Evolutionary conservation across 1,140 invertebrate genomes (phyloP).

Genomic region (Hermetia illucens): DNA sequence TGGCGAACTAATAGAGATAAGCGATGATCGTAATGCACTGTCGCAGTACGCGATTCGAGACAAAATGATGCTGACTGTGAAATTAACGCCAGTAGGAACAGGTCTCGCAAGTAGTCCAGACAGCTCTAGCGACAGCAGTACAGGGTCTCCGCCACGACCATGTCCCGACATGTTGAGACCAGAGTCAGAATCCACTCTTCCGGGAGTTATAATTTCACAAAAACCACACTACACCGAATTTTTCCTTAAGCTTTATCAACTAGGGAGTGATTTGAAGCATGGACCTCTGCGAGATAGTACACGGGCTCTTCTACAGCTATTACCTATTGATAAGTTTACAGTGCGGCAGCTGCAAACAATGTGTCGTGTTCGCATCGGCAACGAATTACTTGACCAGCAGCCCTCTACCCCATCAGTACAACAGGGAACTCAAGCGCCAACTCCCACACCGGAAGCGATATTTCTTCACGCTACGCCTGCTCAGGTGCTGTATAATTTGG

Average conservation of each 20-base stretch:
- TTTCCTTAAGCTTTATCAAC: slow-evolving; percentile 79
- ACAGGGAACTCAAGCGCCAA: slow-evolving; percentile 12
- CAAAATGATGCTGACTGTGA: slow-evolving; percentile 85
- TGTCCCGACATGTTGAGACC: slow-evolving; percentile 46
- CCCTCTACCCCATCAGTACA: slow-evolving; percentile 14
- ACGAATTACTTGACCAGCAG: slow-evolving; percentile 26
- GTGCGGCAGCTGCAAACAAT: slow-evolving; percentile 47
- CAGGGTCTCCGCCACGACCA: slow-evolving; percentile 64
- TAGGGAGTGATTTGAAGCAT: slow-evolving; percentile 70
- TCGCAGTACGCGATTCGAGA: slow-evolving; percentile 77
- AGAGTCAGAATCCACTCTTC: slow-evolving; percentile 76
- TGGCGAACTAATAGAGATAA: slow-evolving; percentile 72
- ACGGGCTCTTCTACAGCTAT: slow-evolving; percentile 70
- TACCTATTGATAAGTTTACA: slow-evolving; percentile 73
- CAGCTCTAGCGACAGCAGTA: slow-evolving; percentile 36
- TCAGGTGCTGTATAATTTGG: slow-evolving; percentile 56
- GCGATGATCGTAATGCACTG: slow-evolving; percentile 78
- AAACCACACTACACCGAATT: slow-evolving; percentile 71
- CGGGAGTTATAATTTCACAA: slow-evolving; percentile 75
- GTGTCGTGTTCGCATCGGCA: slow-evolving; percentile 30
- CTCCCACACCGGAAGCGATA: slow-evolving; percentile 48
- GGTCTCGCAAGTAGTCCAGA: slow-evolving; percentile 75
- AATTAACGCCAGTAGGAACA: slow-evolving; percentile 63
- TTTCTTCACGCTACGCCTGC: slow-evolving; percentile 62
- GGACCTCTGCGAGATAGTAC: slow-evolving; percentile 71